Conservation (phyloP, 2,113 vertebrate species). For the Pollimyrus isidori region DNA sequence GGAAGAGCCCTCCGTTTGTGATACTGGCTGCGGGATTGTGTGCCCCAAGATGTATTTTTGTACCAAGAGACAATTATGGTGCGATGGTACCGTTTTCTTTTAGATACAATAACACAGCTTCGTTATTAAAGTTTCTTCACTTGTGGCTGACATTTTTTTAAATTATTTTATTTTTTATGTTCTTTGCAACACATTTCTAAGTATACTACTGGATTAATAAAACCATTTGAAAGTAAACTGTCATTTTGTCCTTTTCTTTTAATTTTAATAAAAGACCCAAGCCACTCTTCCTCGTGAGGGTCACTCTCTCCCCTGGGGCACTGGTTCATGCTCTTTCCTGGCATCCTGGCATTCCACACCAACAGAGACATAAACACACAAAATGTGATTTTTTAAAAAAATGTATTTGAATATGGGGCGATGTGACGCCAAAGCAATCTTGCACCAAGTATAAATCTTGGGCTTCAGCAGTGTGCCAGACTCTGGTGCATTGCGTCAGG, state of each 20-base stretch:
- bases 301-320: background rate
- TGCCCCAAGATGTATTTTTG: constrained; percentile 99
- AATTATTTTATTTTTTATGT: constrained; percentile 59
- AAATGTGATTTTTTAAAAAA: background rate
- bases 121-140: constrained; percentile 76
- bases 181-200: constrained; percentile 80
- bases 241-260: constrained; percentile 3
- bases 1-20: constrained; percentile 86
- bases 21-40: constrained; percentile 94
- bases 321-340: background rate
- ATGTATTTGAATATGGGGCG: background rate
- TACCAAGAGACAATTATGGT: constrained; percentile 99
- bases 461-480: background rate
- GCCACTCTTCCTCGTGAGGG: background rate
- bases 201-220: constrained; percentile 92
- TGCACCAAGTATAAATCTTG: background rate
- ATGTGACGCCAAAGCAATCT: background rate
- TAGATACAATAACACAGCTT: constrained; percentile 87
- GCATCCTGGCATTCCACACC: background rate
- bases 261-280: background rate
- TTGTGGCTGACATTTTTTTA: constrained; percentile 76
- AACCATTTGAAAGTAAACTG: constrained; percentile 91
- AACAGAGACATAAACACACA: background rate
- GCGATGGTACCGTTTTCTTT: constrained; percentile 88
- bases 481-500: constrained; percentile 1